Percentiles rank a stretch among this genome's conserved stretches.
Conservation (phyloP, 2,113 vertebrate species). For the Delphinus delphis region DNA sequence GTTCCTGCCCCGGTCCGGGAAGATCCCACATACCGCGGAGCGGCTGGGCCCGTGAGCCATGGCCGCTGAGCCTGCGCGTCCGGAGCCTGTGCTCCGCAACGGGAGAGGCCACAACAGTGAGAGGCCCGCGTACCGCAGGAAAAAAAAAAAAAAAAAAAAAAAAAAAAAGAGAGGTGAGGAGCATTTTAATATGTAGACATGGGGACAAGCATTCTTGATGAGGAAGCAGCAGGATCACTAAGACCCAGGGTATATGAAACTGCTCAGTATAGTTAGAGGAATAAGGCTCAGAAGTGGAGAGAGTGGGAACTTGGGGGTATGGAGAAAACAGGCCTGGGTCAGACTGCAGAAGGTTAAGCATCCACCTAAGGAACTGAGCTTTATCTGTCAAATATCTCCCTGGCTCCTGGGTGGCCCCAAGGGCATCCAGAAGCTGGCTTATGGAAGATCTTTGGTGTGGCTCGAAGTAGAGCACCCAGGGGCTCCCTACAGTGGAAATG, state of each 20-base stretch:
- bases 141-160: no score
- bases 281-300: not conserved
- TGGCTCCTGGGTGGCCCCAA: not conserved
- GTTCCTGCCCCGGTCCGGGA: no score
- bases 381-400: not conserved
- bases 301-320: rapidly evolving
- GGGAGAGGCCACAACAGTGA: no score
- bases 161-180: not conserved
- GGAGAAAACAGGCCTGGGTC: not conserved
- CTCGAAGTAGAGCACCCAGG: not conserved
- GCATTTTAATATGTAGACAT: not conserved
- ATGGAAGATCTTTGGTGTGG: not conserved
- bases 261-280: not conserved
- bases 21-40: no score
- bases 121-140: no score
- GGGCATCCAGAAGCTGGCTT: not conserved
- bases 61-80: no score
- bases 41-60: no score
- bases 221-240: not conserved
- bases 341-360: not conserved
- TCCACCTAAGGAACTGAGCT: not conserved
- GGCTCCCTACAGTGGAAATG: not conserved
- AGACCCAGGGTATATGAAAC: not conserved
- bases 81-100: no score
- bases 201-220: not conserved